Percentiles rank a stretch among this genome's conserved stretches.
Evolutionary conservation across 2,113 vertebrate species (phyloP).

Genomic region (Corythoichthys haematopterus): DNA sequence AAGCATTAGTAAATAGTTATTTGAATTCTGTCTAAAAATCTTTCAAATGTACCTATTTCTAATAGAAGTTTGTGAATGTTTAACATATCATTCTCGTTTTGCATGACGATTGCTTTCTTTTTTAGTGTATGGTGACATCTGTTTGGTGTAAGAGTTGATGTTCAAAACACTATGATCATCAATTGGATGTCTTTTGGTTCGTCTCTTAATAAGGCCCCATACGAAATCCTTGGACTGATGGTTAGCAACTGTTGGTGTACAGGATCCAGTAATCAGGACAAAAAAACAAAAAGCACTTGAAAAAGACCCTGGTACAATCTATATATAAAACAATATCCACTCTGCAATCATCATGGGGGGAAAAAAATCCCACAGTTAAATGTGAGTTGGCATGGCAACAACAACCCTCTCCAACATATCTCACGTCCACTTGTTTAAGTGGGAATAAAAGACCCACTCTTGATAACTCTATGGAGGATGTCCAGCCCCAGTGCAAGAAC

Average conservation of each 20-base stretch:
- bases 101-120: too few relatives aligned
- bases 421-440: conserved; percentile 40
- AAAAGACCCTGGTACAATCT: not conserved
- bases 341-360: not conserved
- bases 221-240: not conserved
- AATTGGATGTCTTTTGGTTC: too few relatives aligned
- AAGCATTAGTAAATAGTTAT: too few relatives aligned
- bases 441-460: not conserved
- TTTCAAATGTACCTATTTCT: too few relatives aligned
- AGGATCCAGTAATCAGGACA: not conserved
- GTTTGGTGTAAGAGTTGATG: too few relatives aligned
- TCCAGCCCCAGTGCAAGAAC: too few relatives aligned
- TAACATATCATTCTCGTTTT: too few relatives aligned
- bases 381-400: conserved; percentile 52
- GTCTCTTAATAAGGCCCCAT: too few relatives aligned
- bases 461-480: not conserved
- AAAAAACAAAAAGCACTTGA: not conserved
- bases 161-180: too few relatives aligned
- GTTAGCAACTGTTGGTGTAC: not conserved
- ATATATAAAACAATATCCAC: not conserved
- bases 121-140: too few relatives aligned
- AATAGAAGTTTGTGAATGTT: too few relatives aligned
- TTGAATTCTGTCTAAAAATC: too few relatives aligned
- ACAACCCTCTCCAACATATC: conserved; percentile 12
- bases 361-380: not conserved